These are phyloP conservation scores for Elgaria multicarinata DNA, from an alignment of 2,113 vertebrate species.

Conservation along the genomic window DNA sequence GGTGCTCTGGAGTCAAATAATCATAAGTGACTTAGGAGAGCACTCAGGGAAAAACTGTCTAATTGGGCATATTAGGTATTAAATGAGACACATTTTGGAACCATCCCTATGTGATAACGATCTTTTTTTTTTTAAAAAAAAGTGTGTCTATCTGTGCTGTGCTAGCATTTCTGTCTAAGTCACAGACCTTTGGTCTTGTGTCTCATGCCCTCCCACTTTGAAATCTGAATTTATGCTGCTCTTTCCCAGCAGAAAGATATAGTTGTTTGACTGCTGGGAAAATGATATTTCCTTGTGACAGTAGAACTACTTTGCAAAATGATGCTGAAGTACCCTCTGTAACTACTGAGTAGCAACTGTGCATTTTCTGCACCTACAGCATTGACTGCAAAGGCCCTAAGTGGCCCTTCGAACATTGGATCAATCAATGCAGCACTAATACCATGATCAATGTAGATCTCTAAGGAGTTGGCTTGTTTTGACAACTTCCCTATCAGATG, in stretches of 20 bases:
- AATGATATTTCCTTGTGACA: background rate
- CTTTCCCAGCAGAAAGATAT: background rate
- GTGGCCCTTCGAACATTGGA: background rate
- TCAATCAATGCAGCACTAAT: background rate
- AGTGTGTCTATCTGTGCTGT: background rate
- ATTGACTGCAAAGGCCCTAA: background rate
- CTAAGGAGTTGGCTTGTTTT: background rate
- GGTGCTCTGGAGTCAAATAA: no score
- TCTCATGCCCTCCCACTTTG: background rate
- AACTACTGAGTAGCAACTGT: background rate
- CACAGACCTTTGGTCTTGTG: background rate
- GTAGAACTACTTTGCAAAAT: background rate
- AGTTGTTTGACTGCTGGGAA: background rate
- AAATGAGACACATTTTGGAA: background rate
- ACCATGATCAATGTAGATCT: background rate
- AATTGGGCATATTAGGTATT: no score
- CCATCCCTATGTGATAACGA: background rate
- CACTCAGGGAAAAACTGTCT: no score
- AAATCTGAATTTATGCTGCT: background rate
- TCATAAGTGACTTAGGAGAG: no score
- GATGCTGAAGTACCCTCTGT: background rate
- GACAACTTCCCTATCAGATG: background rate
- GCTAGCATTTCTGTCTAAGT: background rate
- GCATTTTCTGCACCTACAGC: background rate
- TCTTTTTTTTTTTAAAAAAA: background rate